phyloP scores from a whole-genome alignment of 2,888 invertebrate species.

The Athripsodes cinereus region DNA sequence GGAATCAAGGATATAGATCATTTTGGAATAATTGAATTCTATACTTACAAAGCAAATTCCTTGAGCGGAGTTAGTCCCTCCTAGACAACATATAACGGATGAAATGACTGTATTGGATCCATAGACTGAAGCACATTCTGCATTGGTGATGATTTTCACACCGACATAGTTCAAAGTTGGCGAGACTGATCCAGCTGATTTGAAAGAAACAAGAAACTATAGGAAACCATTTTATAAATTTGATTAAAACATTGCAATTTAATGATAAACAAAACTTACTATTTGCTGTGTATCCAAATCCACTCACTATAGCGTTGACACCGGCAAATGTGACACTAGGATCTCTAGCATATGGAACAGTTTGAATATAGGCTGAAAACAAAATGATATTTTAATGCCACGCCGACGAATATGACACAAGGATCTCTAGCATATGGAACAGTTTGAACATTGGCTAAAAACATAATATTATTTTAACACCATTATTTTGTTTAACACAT shows the following conservation, averaged over 20 bases:
- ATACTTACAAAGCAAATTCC: slow-evolving; percentile 19
- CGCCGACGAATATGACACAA: slow-evolving; percentile 1
- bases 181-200: slow-evolving; percentile 33
- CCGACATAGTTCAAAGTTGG: slow-evolving; percentile 39
- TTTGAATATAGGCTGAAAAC: slow-evolving; percentile 3
- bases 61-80: slow-evolving; percentile 42
- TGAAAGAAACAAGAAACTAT: not conserved
- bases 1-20: too few species aligned
- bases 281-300: slow-evolving; percentile 18
- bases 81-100: slow-evolving; percentile 37
- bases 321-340: slow-evolving; percentile 4
- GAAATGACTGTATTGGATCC: slow-evolving; percentile 29
- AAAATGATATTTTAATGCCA: not conserved
- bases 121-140: slow-evolving; percentile 35
- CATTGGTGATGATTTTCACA: slow-evolving; percentile 39
- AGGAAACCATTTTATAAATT: not conserved
- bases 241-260: not conserved
- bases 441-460: slow-evolving; percentile 12
- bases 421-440: slow-evolving; percentile 12
- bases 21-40: too few species aligned
- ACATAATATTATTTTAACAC: too few species aligned
- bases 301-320: slow-evolving; percentile 12
- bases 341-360: slow-evolving; percentile 6
- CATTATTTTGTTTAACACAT: too few species aligned
- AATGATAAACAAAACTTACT: not conserved